phyloP scores from a whole-genome alignment of 1,140 invertebrate species.

The Neodiprion pinetum region DNA sequence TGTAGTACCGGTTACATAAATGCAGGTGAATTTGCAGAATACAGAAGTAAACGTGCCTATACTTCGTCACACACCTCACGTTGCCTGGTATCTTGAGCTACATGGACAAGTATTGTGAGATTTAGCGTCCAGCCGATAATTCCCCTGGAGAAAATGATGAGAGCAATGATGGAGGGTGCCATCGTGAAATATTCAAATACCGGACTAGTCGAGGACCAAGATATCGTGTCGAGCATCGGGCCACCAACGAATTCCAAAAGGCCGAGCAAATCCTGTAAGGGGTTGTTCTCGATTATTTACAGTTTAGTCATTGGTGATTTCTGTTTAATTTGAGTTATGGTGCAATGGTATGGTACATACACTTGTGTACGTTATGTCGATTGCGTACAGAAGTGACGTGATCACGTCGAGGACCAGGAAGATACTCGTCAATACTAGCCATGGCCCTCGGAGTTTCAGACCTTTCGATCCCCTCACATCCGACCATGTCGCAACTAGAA shows the following conservation, averaged over 20 bases:
- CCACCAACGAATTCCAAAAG: neutral
- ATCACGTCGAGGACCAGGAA: neutral
- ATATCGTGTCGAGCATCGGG: neutral
- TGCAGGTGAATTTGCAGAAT: too few relatives aligned
- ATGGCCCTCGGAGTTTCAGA: neutral
- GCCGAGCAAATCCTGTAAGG: conserved; percentile 2
- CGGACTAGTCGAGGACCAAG: neutral
- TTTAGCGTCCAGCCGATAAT: neutral
- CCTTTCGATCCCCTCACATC: neutral
- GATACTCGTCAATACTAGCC: neutral
- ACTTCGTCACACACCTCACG: neutral
- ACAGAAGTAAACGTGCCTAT: too few relatives aligned
- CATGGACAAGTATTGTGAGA: conserved; percentile 5
- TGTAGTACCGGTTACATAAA: too few relatives aligned
- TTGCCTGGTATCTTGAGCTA: conserved; percentile 2
- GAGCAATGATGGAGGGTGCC: neutral
- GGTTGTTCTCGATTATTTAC: neutral
- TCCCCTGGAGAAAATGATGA: neutral
- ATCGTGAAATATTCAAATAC: neutral
- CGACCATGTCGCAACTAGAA: neutral
- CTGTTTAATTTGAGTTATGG: too few relatives aligned
- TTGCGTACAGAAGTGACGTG: neutral
- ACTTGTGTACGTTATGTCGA: neutral
- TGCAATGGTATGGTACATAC: neutral
- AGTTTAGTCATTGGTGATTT: too few relatives aligned